Percentiles rank a stretch among this genome's conserved stretches.
Evolutionary conservation across 2,113 vertebrate genomes (phyloP).

Genomic region (Vicugna pacos): DNA sequence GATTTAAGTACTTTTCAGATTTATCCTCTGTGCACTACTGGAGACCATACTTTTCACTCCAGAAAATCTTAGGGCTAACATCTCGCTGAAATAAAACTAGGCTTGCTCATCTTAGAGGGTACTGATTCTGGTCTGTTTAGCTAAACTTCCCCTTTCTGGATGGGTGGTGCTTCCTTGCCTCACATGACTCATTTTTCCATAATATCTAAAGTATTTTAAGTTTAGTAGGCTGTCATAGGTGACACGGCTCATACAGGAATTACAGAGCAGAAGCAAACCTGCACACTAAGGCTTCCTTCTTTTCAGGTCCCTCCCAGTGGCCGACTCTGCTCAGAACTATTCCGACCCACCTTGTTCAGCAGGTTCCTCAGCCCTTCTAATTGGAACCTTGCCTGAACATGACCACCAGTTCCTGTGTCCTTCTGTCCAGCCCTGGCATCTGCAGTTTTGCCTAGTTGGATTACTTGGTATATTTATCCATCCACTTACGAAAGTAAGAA

Average conservation of each 20-base stretch:
- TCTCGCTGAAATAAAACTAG: background rate
- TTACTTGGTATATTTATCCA: background rate
- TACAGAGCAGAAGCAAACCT: background rate
- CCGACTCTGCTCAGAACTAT: background rate
- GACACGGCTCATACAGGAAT: rapidly evolving
- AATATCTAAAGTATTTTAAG: background rate
- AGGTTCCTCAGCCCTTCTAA: background rate
- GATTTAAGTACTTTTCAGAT: background rate
- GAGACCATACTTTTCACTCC: background rate
- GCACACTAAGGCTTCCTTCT: rapidly evolving
- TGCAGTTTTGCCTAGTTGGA: background rate
- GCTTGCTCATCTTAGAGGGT: background rate
- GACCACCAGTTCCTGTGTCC: background rate
- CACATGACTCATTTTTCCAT: background rate
- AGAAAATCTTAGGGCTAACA: background rate
- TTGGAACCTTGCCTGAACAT: background rate
- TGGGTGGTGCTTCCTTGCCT: background rate
- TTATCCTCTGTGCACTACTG: background rate
- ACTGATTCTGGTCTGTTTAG: background rate
- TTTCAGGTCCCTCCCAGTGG: background rate
- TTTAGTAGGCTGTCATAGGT: background rate
- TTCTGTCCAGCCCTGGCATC: background rate
- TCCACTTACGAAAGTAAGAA: background rate
- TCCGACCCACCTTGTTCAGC: background rate
- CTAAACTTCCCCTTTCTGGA: background rate